Conservation (phyloP, 2,888 invertebrate species). For the Eupithecia insigniata region DNA sequence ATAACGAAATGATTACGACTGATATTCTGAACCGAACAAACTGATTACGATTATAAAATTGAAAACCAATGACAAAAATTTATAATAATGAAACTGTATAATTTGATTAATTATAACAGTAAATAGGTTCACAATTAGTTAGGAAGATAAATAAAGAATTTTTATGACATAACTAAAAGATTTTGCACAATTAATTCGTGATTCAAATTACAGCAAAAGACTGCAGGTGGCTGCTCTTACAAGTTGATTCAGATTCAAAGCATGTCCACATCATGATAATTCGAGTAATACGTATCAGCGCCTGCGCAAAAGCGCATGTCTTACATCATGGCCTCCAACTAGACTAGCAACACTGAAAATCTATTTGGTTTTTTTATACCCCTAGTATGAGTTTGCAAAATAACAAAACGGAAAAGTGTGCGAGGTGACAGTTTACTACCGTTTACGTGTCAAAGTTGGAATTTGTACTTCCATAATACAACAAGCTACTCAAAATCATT, state of each 20-base stretch:
- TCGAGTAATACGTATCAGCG: background rate
- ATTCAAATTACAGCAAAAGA: no score
- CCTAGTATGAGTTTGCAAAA: background rate
- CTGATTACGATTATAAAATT: no score
- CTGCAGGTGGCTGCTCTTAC: background rate
- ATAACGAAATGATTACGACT: background rate
- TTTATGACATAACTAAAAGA: background rate
- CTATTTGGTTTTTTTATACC: background rate
- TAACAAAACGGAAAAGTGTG: no score
- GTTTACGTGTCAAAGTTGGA: no score
- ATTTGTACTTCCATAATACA: no score
- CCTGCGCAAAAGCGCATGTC: background rate
- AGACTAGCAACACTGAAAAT: background rate
- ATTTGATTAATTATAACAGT: no score
- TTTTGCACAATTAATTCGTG: background rate
- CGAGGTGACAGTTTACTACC: no score
- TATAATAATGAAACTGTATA: no score
- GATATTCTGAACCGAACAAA: background rate
- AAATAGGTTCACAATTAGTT: no score
- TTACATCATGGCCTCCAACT: background rate
- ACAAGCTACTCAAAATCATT: no score
- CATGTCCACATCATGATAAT: background rate
- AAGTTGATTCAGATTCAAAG: background rate
- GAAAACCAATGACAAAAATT: background rate
- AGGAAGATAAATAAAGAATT: no score